A percentile compares a stretch with the other conserved stretches of the same genome.
phyloP scores from a whole-genome alignment of 2,888 invertebrate species.

The Phortica okadai region DNA sequence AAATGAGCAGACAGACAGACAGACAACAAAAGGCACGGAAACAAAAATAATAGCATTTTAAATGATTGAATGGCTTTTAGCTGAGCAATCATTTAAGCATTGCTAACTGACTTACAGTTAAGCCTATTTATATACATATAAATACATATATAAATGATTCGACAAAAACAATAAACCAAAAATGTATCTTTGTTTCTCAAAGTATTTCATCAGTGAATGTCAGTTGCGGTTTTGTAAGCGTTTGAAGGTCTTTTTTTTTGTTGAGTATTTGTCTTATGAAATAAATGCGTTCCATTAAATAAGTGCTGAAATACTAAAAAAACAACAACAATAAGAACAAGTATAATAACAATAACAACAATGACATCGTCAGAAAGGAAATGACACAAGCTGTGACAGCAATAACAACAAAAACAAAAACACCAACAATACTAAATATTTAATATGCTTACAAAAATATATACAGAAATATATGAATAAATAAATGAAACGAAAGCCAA shows the following conservation, averaged over 20 bases:
- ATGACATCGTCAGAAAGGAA: too few species aligned
- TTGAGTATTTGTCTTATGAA: not conserved
- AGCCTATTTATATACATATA: too few species aligned
- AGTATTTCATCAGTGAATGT: too few species aligned
- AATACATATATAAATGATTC: too few species aligned
- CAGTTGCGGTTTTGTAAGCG: not conserved
- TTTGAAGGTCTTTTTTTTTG: conserved; percentile 6
- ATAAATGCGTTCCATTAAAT: not conserved
- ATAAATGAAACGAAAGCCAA: not conserved
- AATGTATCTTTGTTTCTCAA: too few species aligned
- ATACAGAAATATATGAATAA: conserved; percentile 1
- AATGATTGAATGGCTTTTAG: too few species aligned
- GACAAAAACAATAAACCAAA: too few species aligned
- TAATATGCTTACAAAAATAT: not conserved
- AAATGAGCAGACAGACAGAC: too few species aligned
- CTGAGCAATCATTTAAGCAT: too few species aligned
- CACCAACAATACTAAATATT: not conserved
- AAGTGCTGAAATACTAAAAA: not conserved
- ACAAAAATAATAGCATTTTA: too few species aligned
- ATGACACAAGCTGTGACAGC: not conserved
- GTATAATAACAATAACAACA: conserved; percentile 2
- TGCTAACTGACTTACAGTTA: too few species aligned
- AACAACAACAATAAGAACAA: not conserved
- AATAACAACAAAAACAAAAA: not conserved
- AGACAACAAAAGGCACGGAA: too few species aligned